These are phyloP conservation scores for Trilocha varians DNA, from an alignment of 2,888 invertebrate genomes.

Conservation along the genomic window DNA sequence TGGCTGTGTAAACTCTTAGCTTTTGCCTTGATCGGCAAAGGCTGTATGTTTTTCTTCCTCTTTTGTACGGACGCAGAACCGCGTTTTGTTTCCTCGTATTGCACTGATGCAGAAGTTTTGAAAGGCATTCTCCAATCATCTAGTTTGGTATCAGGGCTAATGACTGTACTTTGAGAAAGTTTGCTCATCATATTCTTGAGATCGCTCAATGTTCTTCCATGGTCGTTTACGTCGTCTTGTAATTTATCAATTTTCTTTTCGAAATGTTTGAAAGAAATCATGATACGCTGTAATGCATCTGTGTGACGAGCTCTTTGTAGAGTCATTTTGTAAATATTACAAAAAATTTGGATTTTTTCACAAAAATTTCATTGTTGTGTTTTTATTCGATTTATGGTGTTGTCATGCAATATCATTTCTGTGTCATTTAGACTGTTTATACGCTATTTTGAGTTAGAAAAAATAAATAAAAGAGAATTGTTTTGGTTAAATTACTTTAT, in stretches of 20 bases:
- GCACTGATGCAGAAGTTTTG: constrained; percentile 26
- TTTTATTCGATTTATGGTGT: constrained; percentile 8
- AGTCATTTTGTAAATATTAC: constrained; percentile 19
- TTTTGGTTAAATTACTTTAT: no score
- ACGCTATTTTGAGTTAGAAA: background rate
- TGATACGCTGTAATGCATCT: constrained; percentile 34
- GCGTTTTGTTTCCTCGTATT: constrained; percentile 19
- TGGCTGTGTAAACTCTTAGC: constrained; percentile 21
- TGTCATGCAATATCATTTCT: constrained; percentile 1
- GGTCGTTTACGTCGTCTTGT: constrained; percentile 41
- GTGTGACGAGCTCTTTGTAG: constrained; percentile 22
- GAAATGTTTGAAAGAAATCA: constrained; percentile 38
- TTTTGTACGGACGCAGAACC: constrained; percentile 18
- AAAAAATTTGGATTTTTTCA: constrained; percentile 12
- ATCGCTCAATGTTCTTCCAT: constrained; percentile 43
- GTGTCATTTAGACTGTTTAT: constrained; percentile 1
- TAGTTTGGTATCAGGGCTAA: constrained; percentile 15
- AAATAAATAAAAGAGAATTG: background rate
- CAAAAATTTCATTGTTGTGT: constrained; percentile 7
- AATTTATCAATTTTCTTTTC: constrained; percentile 49
- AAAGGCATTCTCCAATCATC: constrained; percentile 16
- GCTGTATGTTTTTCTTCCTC: constrained; percentile 20
- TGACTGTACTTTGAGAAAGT: constrained; percentile 25
- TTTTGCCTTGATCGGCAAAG: constrained; percentile 25
- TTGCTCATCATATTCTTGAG: constrained; percentile 35